Percentiles rank a stretch among this genome's conserved stretches.
Conservation (phyloP, 1,140 invertebrate genomes). For the Diachasmimorpha longicaudata region DNA sequence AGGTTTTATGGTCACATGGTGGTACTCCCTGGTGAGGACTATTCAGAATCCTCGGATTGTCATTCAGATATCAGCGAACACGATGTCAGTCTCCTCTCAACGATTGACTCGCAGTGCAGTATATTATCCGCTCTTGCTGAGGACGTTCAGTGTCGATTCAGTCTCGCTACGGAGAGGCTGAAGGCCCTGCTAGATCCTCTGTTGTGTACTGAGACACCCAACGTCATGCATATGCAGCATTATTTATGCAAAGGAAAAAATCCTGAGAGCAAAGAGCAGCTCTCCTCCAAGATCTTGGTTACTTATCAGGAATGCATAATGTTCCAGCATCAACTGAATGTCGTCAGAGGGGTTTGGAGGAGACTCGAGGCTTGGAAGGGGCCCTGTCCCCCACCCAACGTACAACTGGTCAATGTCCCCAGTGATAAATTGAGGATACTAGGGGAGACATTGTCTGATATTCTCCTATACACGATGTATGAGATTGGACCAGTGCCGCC, state of each 20-base stretch:
- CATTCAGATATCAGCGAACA: constrained; percentile 45
- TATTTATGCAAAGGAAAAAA: constrained; percentile 70
- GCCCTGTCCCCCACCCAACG: constrained; percentile 48
- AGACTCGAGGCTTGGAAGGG: constrained; percentile 69
- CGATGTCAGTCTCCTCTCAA: constrained; percentile 53
- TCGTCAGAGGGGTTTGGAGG: constrained; percentile 74
- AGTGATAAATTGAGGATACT: constrained; percentile 82
- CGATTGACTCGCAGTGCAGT: constrained; percentile 65
- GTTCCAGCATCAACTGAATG: constrained; percentile 81
- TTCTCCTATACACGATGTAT: constrained; percentile 72
- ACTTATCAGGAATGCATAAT: constrained; percentile 85
- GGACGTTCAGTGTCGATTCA: constrained; percentile 82
- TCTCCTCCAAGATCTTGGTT: constrained; percentile 72
- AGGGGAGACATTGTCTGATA: constrained; percentile 80
- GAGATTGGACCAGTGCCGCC: constrained; percentile 64
- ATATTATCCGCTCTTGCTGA: constrained; percentile 71
- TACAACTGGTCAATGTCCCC: constrained; percentile 67
- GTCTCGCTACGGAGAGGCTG: constrained; percentile 81
- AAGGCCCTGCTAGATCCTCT: constrained; percentile 78
- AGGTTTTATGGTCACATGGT: constrained; percentile 90
- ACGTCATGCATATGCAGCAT: constrained; percentile 80
- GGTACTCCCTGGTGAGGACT: constrained; percentile 73
- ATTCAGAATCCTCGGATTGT: constrained; percentile 61
- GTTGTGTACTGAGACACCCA: constrained; percentile 76
- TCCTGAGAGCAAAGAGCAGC: constrained; percentile 67